Conservation (phyloP, 2,888 invertebrate species). For the Taenaris catops region DNA sequence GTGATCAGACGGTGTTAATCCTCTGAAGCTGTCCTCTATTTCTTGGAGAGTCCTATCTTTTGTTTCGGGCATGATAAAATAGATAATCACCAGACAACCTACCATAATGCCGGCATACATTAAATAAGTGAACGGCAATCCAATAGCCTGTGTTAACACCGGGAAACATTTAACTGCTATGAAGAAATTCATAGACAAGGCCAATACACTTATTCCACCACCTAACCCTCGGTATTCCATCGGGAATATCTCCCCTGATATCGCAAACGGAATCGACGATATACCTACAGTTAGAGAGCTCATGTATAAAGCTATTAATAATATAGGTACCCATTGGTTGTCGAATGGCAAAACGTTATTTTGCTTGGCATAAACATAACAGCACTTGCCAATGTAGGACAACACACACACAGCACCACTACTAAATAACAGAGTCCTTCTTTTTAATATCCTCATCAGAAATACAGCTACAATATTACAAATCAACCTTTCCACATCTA, state of each 20-base stretch:
- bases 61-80: conserved; percentile 83
- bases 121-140: conserved; percentile 79
- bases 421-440: conserved; percentile 79
- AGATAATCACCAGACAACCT: conserved; percentile 69
- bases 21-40: conserved; percentile 80
- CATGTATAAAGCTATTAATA: conserved; percentile 76
- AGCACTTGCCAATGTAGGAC: conserved; percentile 77
- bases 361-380: conserved; percentile 55
- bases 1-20: conserved; percentile 36
- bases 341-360: conserved; percentile 43
- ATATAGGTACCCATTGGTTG: conserved; percentile 68
- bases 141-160: conserved; percentile 67
- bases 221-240: conserved; percentile 81
- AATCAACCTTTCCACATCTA: conserved; percentile 81
- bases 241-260: conserved; percentile 86
- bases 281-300: conserved; percentile 80
- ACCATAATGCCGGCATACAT: conserved; percentile 79
- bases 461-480: conserved; percentile 82
- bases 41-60: conserved; percentile 83
- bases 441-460: conserved; percentile 78
- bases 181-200: conserved; percentile 83
- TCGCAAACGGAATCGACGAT: conserved; percentile 84
- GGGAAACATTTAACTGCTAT: conserved; percentile 83
- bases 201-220: conserved; percentile 81
- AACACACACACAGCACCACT: conserved; percentile 80